phyloP scores from a whole-genome alignment of 2,888 invertebrate genomes.

The Metallyticus violacea region DNA sequence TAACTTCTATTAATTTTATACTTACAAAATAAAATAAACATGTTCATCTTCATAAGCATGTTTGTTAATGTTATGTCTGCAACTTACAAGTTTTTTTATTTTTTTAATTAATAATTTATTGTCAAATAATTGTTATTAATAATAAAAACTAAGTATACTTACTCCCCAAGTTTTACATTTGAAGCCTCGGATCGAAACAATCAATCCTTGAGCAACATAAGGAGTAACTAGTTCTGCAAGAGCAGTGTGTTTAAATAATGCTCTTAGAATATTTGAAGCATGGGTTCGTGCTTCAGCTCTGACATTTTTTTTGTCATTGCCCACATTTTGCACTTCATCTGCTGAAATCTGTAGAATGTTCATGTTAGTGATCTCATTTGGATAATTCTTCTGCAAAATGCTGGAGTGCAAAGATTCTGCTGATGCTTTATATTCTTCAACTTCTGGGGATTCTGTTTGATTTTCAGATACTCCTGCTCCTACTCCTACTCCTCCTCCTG shows the following conservation, averaged over 20 bases:
- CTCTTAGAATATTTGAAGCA: slow-evolving; percentile 81
- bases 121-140: no score
- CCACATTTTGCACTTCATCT: neutral
- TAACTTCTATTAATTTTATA: neutral
- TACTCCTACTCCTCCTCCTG: slow-evolving; percentile 42
- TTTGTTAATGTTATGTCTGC: no score
- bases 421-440: neutral
- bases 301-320: neutral
- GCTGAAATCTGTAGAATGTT: neutral
- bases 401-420: neutral
- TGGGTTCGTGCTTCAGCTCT: slow-evolving; percentile 63
- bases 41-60: no score
- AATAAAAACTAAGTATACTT: slow-evolving; percentile 42
- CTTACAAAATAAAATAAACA: neutral
- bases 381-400: neutral
- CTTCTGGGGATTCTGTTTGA: neutral
- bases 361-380: neutral
- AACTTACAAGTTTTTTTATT: no score
- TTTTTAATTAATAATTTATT: no score
- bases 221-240: slow-evolving; percentile 68
- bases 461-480: neutral
- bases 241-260: slow-evolving; percentile 72
- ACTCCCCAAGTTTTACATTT: slow-evolving; percentile 75
- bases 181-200: slow-evolving; percentile 71
- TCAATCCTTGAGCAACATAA: slow-evolving; percentile 67